Conservation (phyloP, 2,113 vertebrate genomes). For the Nothoprocta perdicaria region DNA sequence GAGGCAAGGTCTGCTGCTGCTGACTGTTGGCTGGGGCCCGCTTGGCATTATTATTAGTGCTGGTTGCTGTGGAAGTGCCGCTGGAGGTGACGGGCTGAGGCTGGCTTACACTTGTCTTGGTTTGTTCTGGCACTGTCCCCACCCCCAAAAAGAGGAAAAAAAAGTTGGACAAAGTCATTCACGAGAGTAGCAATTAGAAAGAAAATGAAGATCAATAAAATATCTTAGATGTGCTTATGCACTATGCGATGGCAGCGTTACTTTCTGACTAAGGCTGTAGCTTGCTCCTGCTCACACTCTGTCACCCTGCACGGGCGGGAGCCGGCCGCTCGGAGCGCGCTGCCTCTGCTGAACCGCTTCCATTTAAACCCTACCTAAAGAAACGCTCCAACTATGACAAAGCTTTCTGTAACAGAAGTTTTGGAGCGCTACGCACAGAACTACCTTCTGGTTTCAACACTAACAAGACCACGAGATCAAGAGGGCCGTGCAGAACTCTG, state of each 20-base stretch:
- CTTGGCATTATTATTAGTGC: conserved; percentile 95
- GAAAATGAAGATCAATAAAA: conserved; percentile 1
- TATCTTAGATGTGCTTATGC: not conserved
- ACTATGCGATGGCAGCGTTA: not conserved
- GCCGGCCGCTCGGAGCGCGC: not conserved
- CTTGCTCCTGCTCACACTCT: not conserved
- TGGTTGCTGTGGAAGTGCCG: conserved; percentile 83
- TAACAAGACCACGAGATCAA: not conserved
- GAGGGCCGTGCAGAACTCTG: not conserved
- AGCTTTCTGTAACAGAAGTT: not conserved
- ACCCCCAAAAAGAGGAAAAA: conserved; percentile 75
- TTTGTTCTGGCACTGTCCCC: conserved; percentile 89
- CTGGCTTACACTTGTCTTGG: conserved; percentile 87
- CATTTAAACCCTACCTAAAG: not conserved
- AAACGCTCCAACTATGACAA: not conserved
- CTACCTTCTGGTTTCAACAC: not conserved
- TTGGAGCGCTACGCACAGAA: not conserved
- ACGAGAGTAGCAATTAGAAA: not conserved
- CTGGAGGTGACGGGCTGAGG: conserved; percentile 81
- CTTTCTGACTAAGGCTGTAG: not conserved
- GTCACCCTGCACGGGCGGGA: not conserved
- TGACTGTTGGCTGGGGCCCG: conserved; percentile 86
- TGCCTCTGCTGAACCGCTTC: not conserved
- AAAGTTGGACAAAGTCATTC: conserved; percentile 68
- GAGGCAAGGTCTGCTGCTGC: conserved; percentile 82